Percentiles rank a stretch among this genome's conserved stretches.
Conservation (phyloP, 2,888 invertebrate species). For the Caenorhabditis afra region DNA sequence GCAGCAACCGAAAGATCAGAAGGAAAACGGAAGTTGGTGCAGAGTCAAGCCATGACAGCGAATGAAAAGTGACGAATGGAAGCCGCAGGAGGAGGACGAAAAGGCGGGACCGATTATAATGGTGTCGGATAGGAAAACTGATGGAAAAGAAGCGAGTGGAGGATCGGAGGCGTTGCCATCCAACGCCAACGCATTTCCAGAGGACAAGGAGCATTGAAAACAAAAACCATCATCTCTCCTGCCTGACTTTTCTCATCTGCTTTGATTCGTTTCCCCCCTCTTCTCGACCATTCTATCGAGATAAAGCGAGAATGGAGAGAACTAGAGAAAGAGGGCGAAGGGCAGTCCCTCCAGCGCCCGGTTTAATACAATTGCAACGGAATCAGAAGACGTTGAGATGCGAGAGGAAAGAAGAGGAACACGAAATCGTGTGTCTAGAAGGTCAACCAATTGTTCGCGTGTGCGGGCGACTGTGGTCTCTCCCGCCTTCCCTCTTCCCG, state of each 20-base stretch:
- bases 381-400: conserved; percentile 52
- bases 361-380: conserved; percentile 58
- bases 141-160: conserved; percentile 9
- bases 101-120: conserved; percentile 47
- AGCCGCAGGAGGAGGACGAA: neutral
- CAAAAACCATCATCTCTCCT: conserved; percentile 18
- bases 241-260: conserved; percentile 11
- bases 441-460: conserved; percentile 56
- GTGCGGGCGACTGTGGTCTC: conserved; percentile 17
- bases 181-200: conserved; percentile 31
- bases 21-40: neutral
- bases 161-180: conserved; percentile 35
- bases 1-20: neutral
- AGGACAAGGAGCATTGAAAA: conserved; percentile 10
- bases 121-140: conserved; percentile 1
- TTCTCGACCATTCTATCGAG: conserved; percentile 30
- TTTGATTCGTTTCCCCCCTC: neutral
- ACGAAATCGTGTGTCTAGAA: conserved; percentile 58
- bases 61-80: conserved; percentile 1
- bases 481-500: conserved; percentile 19
- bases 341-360: neutral
- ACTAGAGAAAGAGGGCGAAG: neutral
- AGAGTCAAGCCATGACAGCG: neutral
- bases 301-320: conserved; percentile 11
- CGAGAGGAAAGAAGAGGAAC: conserved; percentile 40